phyloP scores from a whole-genome alignment of 2,113 vertebrate genomes.

The Bufo bufo region DNA sequence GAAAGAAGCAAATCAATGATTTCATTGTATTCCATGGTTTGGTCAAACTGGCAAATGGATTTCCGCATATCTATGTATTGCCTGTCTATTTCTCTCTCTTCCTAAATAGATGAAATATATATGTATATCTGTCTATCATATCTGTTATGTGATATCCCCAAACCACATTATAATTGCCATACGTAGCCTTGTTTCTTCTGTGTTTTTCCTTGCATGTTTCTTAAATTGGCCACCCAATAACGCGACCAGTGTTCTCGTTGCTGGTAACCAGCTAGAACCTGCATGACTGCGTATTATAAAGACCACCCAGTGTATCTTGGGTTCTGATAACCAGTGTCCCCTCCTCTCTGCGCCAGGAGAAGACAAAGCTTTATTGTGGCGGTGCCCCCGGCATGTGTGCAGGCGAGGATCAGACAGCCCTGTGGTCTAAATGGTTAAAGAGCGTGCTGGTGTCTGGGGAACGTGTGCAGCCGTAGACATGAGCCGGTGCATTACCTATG shows the following conservation, averaged over 20 bases:
- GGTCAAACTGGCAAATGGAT: no score
- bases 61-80: no score
- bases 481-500: constrained; percentile 22
- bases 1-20: no score
- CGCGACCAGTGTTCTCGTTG: not conserved
- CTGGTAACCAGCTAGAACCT: not conserved
- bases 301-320: not conserved
- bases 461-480: constrained; percentile 41
- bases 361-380: constrained; percentile 39
- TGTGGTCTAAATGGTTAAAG: constrained; percentile 36
- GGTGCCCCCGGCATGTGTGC: not conserved
- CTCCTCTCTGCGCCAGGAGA: not conserved
- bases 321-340: constrained; percentile 14
- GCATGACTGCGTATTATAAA: constrained; percentile 17
- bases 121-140: no score
- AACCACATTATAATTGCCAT: not conserved
- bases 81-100: no score
- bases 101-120: no score
- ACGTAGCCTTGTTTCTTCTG: not conserved
- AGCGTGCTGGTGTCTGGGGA: constrained; percentile 38
- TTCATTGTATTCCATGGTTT: no score
- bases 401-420: constrained; percentile 24
- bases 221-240: not conserved
- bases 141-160: not conserved
- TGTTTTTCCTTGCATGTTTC: not conserved